Evolutionary conservation across 2,888 invertebrate genomes (phyloP), one percentile per base, ranked within the genome.

Genomic region (Protodeltote pygarga): DNA sequence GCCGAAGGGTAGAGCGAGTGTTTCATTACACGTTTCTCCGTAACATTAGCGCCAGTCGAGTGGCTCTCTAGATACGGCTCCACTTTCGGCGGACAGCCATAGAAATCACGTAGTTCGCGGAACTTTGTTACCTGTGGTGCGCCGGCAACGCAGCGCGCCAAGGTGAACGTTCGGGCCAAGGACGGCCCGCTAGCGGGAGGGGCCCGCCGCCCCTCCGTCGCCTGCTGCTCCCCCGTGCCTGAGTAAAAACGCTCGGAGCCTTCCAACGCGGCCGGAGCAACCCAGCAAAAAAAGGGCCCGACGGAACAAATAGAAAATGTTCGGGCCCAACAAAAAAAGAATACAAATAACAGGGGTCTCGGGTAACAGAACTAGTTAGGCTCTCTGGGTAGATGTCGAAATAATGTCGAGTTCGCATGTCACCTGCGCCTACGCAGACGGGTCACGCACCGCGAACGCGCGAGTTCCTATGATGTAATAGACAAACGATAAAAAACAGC

Each of bases 91-190:
- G 82, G 88, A 83, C 84, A 82, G 80, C 88, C 89, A 85, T 89
- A 89, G 91, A 89, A 90, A 91, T 89, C 89, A 87, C 85, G 86
- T 83, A 87, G 89, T 91, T 92, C 92, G 92, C 91, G 85, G 92
- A 92, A 92, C 91, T 91, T 86, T 81, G 90, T 89, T 92, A 92
- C 92, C 91, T 90, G 91, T 87, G 89, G 83, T 87, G 87, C 83
- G 86, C 64, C 75, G 75, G 85, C 84, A 82, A 80, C 87, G 85
- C 86, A 84, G 83, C 89, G 84, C 77, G 85, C 89, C 89, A 92
- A 92, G 92, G 90, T 92, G 92, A 89, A 92, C 87, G 90, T 80
- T 88, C 91, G 88, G 87, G 89, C 90, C 90, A 90, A 91, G 90
- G 92, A 92, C 90, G 92, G 83, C 77, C 77, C 85, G 79, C 77